A percentile compares a stretch with the other conserved stretches of the same genome.
Evolutionary conservation across 2,113 vertebrate species (phyloP).

Genomic region (Pseudolaguvia tuberculata): DNA sequence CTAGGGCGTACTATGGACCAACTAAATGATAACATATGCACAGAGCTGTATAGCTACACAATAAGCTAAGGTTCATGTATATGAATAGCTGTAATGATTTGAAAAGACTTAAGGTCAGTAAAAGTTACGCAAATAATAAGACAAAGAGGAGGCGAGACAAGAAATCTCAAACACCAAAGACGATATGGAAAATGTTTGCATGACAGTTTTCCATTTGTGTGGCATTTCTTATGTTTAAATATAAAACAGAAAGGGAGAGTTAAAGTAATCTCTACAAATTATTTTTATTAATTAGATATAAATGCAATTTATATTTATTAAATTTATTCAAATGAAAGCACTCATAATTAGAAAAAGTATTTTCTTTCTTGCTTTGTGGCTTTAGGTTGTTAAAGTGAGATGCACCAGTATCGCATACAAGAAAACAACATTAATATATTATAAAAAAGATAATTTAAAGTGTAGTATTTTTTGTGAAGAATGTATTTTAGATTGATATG

Average conservation of each 20-base stretch:
- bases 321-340: constrained; percentile 4
- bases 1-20: not conserved
- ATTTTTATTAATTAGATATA: not conserved
- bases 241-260: not conserved
- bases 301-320: too few species aligned
- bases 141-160: not conserved
- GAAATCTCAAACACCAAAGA: not conserved
- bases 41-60: not conserved
- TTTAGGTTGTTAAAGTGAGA: constrained; percentile 1
- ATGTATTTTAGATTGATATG: constrained; percentile 11
- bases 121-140: not conserved
- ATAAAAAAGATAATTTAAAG: not conserved
- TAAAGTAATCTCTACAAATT: not conserved
- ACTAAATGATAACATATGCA: not conserved
- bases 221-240: not conserved
- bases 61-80: not conserved
- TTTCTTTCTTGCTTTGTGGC: constrained; percentile 5
- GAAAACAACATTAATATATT: not conserved
- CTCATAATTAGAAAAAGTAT: constrained; percentile 1
- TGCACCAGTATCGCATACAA: not conserved
- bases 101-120: not conserved
- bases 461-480: constrained; percentile 36
- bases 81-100: too few species aligned
- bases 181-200: not conserved
- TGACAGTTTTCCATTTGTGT: not conserved